Conservation (phyloP, 2,797 vertebrate species). For the Arnoldichthys spilopterus region DNA sequence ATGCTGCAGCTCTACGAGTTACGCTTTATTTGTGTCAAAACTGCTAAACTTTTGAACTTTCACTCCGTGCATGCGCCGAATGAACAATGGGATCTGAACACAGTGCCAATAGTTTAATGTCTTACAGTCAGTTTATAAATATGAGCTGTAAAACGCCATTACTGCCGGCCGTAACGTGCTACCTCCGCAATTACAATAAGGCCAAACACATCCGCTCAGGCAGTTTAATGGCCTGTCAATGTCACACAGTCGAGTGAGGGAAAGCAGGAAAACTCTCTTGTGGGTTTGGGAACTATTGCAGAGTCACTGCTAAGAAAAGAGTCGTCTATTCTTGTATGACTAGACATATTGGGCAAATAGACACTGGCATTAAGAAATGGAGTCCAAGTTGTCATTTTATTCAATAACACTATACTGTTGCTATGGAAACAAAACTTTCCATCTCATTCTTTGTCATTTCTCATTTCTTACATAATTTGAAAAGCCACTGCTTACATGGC, state of each 20-base stretch:
- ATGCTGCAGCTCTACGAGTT: no score
- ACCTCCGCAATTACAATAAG: constrained; percentile 39
- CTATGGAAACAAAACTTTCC: no score
- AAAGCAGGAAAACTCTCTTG: neutral
- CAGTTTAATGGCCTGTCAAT: constrained; percentile 54
- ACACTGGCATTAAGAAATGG: neutral
- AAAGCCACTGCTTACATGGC: no score
- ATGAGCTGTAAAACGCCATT: constrained; percentile 48
- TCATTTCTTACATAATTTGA: no score
- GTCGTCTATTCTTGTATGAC: neutral
- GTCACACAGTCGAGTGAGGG: constrained; percentile 10
- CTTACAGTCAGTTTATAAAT: constrained; percentile 51
- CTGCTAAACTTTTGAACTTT: constrained; percentile 20
- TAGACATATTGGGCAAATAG: neutral
- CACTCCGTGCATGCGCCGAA: neutral
- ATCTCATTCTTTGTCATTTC: no score
- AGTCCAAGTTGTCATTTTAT: neutral
- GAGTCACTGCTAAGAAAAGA: neutral
- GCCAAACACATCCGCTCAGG: constrained; percentile 17
- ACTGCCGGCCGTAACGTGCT: constrained; percentile 5
- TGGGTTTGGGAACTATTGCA: neutral
- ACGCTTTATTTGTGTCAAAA: constrained; percentile 12
- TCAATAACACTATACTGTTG: no score
- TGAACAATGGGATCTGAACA: constrained; percentile 14
- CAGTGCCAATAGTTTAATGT: constrained; percentile 32